phyloP scores from a whole-genome alignment of 2,888 invertebrate species.

The Orchesella flavescens region DNA sequence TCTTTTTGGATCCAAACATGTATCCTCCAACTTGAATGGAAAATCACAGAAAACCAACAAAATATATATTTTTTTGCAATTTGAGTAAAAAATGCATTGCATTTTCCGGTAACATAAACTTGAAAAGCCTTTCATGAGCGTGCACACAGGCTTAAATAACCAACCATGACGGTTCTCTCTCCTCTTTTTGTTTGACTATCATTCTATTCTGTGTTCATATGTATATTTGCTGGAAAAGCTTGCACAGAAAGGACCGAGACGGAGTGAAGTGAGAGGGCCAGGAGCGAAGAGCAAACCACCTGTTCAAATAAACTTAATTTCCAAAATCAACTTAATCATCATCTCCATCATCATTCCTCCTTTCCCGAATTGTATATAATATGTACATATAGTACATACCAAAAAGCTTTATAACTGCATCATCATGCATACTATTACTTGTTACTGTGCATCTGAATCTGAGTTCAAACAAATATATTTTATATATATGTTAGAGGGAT shows the following conservation, averaged over 20 bases:
- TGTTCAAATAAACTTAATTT: slow-evolving; percentile 71
- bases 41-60: too few relatives aligned
- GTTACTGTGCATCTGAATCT: too few relatives aligned
- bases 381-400: too few relatives aligned
- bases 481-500: too few relatives aligned
- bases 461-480: too few relatives aligned
- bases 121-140: too few relatives aligned
- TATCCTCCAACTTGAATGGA: too few relatives aligned
- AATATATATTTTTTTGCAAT: background rate
- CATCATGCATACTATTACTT: too few relatives aligned
- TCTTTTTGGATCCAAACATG: background rate
- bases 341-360: slow-evolving; percentile 27
- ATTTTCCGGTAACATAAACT: too few relatives aligned
- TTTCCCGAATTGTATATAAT: background rate
- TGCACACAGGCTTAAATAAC: too few relatives aligned
- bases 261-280: background rate
- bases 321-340: slow-evolving; percentile 68
- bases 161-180: too few relatives aligned
- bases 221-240: background rate
- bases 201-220: background rate
- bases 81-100: background rate
- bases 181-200: background rate
- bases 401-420: too few relatives aligned
- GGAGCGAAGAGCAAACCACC: slow-evolving; percentile 63
- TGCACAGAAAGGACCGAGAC: background rate